Evolutionary conservation across 2,888 invertebrate genomes (phyloP), one percentile per base, ranked within the genome.

Genomic region (Cerastis rubricosa): DNA sequence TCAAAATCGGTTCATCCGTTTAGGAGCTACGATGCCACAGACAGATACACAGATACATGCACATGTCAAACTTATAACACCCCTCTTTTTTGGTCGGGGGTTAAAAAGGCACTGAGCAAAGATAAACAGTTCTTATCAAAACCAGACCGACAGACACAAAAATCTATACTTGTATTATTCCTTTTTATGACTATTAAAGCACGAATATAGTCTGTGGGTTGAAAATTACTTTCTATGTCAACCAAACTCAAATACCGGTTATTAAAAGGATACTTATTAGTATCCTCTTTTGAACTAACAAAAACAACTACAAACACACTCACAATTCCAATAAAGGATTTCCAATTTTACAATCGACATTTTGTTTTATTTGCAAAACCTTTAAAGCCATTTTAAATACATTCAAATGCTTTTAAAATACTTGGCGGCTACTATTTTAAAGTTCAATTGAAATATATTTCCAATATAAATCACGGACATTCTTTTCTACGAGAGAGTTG

Each of bases 381-480:
- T 43, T 71, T n/a, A 43, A 63, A 74, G 71, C 69, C 71, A 68
- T 68, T 80, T 84, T 59, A 80, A 85, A 67, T 25, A 85, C 85
- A 85, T 73, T 65, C 17, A 61, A 80, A 84, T 68, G 85, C 85
- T 80, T 85, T 85, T 74, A 73, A 80, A 80, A 65, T 35, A 67
- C 80, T 85, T 79, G 40, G n/a, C 35, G 17, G 43, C 79, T 64
- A 57, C 69, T 84, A 84, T 59, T 79, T 84, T 49, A 79, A 79
- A 69, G 63, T 70, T 45, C 57, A 64, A 75, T 57, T 64, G 43
- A 80, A 78, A 80, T 79, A 35, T 65, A 78, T 84, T 78, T 49
- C 35, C 71, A 79, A 65, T 80, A 65, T 70, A 80, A 78, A 70
- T 79, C 57, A 64, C 14, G 49, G 12, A 59, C 35, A 51, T 51